phyloP scores from a whole-genome alignment of 1,140 invertebrate genomes.

The Cephus cinctus region DNA sequence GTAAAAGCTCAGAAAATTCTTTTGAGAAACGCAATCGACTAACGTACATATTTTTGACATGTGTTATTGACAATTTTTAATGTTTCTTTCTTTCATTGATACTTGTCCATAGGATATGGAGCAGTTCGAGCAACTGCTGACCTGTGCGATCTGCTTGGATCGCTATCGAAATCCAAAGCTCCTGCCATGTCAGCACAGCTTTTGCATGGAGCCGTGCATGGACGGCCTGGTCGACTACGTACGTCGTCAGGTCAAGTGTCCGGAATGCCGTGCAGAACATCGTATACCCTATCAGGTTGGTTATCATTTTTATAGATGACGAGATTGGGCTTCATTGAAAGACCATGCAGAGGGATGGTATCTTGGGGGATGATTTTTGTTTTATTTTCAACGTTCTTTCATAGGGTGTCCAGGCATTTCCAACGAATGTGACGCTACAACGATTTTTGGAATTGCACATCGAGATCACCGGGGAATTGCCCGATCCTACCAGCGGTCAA shows the following conservation, averaged over 20 bases:
- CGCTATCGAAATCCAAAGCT: conserved; percentile 95
- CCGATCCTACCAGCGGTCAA: conserved; percentile 83
- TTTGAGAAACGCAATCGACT: too few relatives aligned
- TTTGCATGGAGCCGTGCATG: conserved; percentile 98
- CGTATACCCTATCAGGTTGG: conserved; percentile 85
- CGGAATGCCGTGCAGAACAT: conserved; percentile 97
- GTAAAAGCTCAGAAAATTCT: too few relatives aligned
- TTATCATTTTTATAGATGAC: too few relatives aligned
- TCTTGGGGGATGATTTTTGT: not conserved
- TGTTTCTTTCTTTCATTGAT: too few relatives aligned
- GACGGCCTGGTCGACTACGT: conserved; percentile 96
- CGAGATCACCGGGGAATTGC: conserved; percentile 88
- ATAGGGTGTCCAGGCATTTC: conserved; percentile 87
- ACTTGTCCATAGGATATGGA: conserved; percentile 73
- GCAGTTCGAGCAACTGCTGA: conserved; percentile 96
- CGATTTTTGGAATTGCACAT: conserved; percentile 93
- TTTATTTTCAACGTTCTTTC: conserved; percentile 4
- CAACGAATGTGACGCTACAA: conserved; percentile 94
- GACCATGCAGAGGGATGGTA: too few relatives aligned
- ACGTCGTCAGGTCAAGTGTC: conserved; percentile 94
- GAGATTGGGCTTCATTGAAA: too few relatives aligned
- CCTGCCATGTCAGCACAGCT: conserved; percentile 98
- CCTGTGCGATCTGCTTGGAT: conserved; percentile 97
- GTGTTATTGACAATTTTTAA: too few relatives aligned
- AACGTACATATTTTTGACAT: too few relatives aligned